Conservation (phyloP, 2,888 invertebrate genomes). For the Bellardia pandia region DNA sequence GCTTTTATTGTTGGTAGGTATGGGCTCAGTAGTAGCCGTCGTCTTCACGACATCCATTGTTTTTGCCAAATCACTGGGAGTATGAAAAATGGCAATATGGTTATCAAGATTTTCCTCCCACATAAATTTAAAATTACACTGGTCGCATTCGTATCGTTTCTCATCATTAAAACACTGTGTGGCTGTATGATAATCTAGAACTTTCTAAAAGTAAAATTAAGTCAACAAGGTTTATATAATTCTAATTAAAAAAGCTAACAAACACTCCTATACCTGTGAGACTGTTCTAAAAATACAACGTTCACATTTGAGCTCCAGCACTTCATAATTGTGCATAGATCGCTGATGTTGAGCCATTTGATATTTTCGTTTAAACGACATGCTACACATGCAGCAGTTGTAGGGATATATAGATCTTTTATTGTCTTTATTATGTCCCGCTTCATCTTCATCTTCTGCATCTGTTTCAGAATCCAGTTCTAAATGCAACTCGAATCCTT, state of each 20-base stretch:
- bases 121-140: conserved; percentile 82
- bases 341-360: conserved; percentile 81
- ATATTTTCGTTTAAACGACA: conserved; percentile 79
- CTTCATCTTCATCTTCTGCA: conserved; percentile 74
- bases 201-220: conserved; percentile 84
- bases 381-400: conserved; percentile 79
- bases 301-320: conserved; percentile 85
- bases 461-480: conserved; percentile 83
- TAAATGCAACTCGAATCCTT: conserved; percentile 82
- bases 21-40: conserved; percentile 6
- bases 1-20: conserved; percentile 57
- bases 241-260: not conserved
- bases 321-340: conserved; percentile 83
- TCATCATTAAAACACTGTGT: conserved; percentile 81
- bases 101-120: conserved; percentile 81
- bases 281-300: conserved; percentile 86
- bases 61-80: conserved; percentile 16
- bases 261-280: conserved; percentile 81
- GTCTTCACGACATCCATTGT: conserved; percentile 22
- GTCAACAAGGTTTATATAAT: not conserved
- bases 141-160: conserved; percentile 79
- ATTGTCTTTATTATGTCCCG: conserved; percentile 36
- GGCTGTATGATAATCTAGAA: conserved; percentile 85
- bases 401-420: conserved; percentile 73
- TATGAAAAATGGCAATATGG: conserved; percentile 78